Evolutionary conservation across 1,140 invertebrate species (phyloP), one percentile per base, ranked within the genome.

Genomic region (Tetragonula clypearis): DNA sequence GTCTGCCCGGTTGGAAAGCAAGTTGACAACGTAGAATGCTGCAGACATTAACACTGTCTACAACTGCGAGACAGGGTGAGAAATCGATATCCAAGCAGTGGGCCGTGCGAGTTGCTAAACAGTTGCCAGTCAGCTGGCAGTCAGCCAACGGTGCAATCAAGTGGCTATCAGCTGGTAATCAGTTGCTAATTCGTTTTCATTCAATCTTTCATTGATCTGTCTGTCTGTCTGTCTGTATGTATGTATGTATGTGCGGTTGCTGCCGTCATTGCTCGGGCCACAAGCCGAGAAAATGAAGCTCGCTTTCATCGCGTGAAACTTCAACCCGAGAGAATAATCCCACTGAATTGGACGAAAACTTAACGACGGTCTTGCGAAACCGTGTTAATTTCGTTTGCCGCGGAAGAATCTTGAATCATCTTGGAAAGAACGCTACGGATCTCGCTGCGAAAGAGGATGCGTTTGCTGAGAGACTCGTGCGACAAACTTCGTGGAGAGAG

Each of bases 111-210:
- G 41, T 58, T 55, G 82, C 66, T 83, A 78, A 77, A 84, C 76
- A 62, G 56, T 79, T 72, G 68, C 6, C 35, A 55, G 56, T 35
- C 56, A 23, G 41, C 56, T 84, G 76, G 82, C 55, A n/a, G 49
- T 9, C 19, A 0, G 75, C 76, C 82, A 83, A 9, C 53, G 19
- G n/a, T 23, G 65, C 56, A 78, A 78, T 83, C 62, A 21, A 83
- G 35, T 69, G 81, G 23, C 74, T 69, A 53, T 83, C 81, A 49
- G 53, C 66, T n/a, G 74, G 30, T 77, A 77, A 83, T 83, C 75
- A 71, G 74, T 66, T 53, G 60, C 1, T 78, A 78, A 78, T 78
- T 78, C 65, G 23, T 65, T 78, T 56, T 49, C 82, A 14, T 30
- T 69, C 62, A 12, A 76, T 66, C 56, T 55, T 62, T 74, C 53